Base-by-base conservation (phyloP, 2,797 vertebrate species). In the Megaceryle alcyon region DNA sequence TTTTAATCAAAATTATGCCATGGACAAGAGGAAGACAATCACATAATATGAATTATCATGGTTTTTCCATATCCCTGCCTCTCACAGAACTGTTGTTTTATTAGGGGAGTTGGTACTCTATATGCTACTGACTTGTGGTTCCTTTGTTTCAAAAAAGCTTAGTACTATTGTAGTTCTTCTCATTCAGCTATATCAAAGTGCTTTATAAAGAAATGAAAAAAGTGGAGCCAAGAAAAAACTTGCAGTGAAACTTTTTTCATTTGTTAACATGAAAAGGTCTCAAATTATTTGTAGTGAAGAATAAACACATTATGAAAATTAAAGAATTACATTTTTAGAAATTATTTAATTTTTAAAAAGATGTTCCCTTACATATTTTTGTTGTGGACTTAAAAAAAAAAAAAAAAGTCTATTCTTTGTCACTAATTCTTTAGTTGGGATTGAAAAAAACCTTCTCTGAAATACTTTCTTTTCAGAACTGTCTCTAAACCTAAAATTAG, bases 1-100 rank as follows among this genome's bases (percentile, higher is more conserved):
- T 93, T 93, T 96, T 83, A 89, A 93, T 93, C 94, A 96, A 84
- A 95, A 93, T 96, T 93, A 93, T 72, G 72, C 82, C 57, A 65
- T 2, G 9, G 61, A 28, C 26, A 85, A 61, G 82, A 93, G 35
- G 71, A 93, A 93, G 86, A 86, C 92, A 95, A 92, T 91, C 82
- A 61, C 46, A 69, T 82, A 96, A 89, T 87, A 83, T 33, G 56
- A 96, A 91, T 91, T 89, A 80, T 80, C 81, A 75, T 1, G 1
- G 8, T 39, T 86, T 94, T 87, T 91, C 51, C 46, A 35, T 82
- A 82, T 69, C 43, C 31, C 18, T 76, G 82, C 51, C 14, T 89
- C 76, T 78, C 4, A 4, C 63, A 76, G 61, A 88, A 80, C 48
- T 71, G 51, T 23, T 79, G 49, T 60, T 81, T 88, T 86, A 35